These are phyloP conservation scores for Desmodus rotundus DNA, from an alignment of 2,113 vertebrate species.

Conservation along the genomic window DNA sequence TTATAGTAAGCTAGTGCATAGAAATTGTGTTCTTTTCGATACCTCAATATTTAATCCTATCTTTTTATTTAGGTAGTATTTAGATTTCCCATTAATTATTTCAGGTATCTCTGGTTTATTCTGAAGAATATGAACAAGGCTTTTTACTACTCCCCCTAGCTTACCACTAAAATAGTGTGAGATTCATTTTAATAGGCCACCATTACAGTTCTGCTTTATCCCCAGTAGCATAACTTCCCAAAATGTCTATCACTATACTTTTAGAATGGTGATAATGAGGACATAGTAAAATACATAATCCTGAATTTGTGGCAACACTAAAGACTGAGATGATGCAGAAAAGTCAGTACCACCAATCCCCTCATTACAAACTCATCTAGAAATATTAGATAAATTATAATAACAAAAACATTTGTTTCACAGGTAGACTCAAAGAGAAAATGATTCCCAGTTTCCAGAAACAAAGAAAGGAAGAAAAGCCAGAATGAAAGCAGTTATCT, in stretches of 20 bases:
- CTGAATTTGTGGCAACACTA: not conserved
- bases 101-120: not conserved
- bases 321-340: not conserved
- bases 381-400: not conserved
- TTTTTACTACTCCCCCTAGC: not conserved
- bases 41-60: conserved; percentile 2
- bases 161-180: not conserved
- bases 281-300: not conserved
- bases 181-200: not conserved
- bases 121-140: not conserved
- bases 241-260: not conserved
- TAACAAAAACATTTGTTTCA: not conserved
- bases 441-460: not conserved
- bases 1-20: not conserved
- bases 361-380: not conserved
- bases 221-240: not conserved
- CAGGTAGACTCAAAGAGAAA: not conserved
- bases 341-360: not conserved
- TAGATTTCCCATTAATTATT: not conserved
- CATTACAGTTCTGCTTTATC: not conserved
- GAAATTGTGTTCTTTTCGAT: not conserved
- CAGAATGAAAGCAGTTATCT: not conserved
- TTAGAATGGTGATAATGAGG: not conserved
- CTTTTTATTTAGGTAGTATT: not conserved
- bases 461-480: not conserved